Evolutionary conservation across 1,140 invertebrate genomes (phyloP).

Genomic region (Apis mellifera): Amel_HAv3.1 CM009931.2:15205501-15206000

Average conservation of each 20-base stretch:
- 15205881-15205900: constrained; percentile 71
- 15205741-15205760: constrained; percentile 84
- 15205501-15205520: constrained; percentile 71
- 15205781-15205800: constrained; percentile 80
- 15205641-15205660: constrained; percentile 83
- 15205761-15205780: constrained; percentile 86
- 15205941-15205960: constrained; percentile 69
- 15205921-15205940: constrained; percentile 68
- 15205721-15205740: constrained; percentile 85
- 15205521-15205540: constrained; percentile 82
- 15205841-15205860: constrained; percentile 68
- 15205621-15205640: constrained; percentile 78
- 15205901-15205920: constrained; percentile 65
- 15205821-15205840: constrained; percentile 47
- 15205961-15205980: constrained; percentile 70
- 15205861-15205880: constrained; percentile 75
- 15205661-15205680: constrained; percentile 85
- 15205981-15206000: constrained; percentile 69
- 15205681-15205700: constrained; percentile 85
- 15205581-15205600: constrained; percentile 82
- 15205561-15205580: constrained; percentile 82
- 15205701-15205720: constrained; percentile 83
- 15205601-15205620: constrained; percentile 78
- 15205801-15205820: too few relatives aligned
- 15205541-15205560: constrained; percentile 77